Evolutionary conservation across 2,113 vertebrate species (phyloP).

Genomic region (Rana temporaria): DNA sequence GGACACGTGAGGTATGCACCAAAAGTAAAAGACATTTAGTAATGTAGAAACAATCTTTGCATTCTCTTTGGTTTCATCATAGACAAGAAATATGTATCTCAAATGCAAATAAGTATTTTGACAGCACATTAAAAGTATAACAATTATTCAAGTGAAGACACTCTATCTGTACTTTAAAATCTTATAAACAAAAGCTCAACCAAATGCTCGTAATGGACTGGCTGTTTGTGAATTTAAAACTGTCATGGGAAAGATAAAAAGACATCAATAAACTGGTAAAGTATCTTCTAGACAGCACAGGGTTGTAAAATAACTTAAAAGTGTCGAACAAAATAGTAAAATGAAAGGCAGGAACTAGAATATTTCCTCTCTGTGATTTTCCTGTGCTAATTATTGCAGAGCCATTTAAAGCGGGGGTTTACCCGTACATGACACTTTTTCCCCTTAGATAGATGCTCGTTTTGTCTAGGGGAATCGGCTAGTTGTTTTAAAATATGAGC

Average conservation of each 20-base stretch:
- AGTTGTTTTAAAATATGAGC: no score
- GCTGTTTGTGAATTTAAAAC: constrained; percentile 54
- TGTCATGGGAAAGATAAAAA: constrained; percentile 50
- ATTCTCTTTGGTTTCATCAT: constrained; percentile 27
- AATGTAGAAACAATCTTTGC: background rate
- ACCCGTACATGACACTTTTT: no score
- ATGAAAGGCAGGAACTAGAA: background rate
- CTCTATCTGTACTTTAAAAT: constrained; percentile 47
- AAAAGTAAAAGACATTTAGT: constrained; percentile 32
- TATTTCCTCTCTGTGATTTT: constrained; percentile 3
- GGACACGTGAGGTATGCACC: constrained; percentile 8
- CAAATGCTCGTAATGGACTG: constrained; percentile 47
- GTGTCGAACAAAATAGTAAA: constrained; percentile 37
- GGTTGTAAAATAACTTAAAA: constrained; percentile 29
- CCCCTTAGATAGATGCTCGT: no score
- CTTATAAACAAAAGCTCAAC: constrained; percentile 46
- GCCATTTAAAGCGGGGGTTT: no score
- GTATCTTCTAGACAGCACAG: constrained; percentile 37
- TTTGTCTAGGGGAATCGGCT: no score
- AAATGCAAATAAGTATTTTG: constrained; percentile 44
- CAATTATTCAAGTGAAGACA: constrained; percentile 45
- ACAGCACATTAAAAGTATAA: constrained; percentile 44
- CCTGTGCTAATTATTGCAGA: background rate
- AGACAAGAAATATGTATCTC: constrained; percentile 36
- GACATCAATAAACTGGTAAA: constrained; percentile 46